phyloP scores from a whole-genome alignment of 1,140 invertebrate species.

The Orius laevigatus region DNA sequence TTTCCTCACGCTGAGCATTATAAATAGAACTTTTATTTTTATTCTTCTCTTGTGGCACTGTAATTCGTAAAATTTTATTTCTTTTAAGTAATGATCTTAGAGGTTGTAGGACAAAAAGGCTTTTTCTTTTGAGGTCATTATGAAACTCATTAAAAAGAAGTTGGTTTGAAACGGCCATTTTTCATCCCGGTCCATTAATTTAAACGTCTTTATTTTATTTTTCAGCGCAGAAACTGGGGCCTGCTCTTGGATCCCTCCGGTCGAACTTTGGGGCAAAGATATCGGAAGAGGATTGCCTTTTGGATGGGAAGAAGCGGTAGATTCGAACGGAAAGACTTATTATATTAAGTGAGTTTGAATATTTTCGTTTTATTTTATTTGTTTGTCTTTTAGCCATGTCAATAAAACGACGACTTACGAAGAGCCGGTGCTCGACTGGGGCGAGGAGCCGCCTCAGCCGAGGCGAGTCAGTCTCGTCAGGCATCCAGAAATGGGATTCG shows the following conservation, averaged over 20 bases:
- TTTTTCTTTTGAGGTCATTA: too few relatives aligned
- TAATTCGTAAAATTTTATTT: too few relatives aligned
- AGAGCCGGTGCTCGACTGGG: slow-evolving; percentile 47
- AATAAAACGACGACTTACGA: slow-evolving; percentile 83
- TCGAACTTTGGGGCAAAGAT: slow-evolving; percentile 52
- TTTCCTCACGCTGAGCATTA: too few relatives aligned
- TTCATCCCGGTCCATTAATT: too few relatives aligned
- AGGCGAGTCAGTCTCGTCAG: slow-evolving; percentile 52
- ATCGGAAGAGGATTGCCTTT: slow-evolving; percentile 48
- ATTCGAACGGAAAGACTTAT: slow-evolving; percentile 61
- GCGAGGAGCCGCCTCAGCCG: slow-evolving; percentile 53
- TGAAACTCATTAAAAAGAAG: too few relatives aligned
- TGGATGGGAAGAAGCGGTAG: slow-evolving; percentile 74
- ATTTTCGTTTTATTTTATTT: neutral
- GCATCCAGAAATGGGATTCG: slow-evolving; percentile 66
- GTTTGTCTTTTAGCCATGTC: slow-evolving; percentile 49
- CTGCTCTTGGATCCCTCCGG: slow-evolving; percentile 69
- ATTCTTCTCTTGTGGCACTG: too few relatives aligned
- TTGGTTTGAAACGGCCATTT: too few relatives aligned
- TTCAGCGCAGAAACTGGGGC: slow-evolving; percentile 59
- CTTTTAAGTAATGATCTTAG: too few relatives aligned
- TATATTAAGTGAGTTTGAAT: slow-evolving; percentile 66
- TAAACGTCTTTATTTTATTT: slow-evolving; percentile 21
- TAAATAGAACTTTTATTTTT: too few relatives aligned
- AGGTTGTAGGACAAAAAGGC: too few relatives aligned